phyloP scores from a whole-genome alignment of 2,888 invertebrate genomes.

The Chymomyza procnemis region DNA sequence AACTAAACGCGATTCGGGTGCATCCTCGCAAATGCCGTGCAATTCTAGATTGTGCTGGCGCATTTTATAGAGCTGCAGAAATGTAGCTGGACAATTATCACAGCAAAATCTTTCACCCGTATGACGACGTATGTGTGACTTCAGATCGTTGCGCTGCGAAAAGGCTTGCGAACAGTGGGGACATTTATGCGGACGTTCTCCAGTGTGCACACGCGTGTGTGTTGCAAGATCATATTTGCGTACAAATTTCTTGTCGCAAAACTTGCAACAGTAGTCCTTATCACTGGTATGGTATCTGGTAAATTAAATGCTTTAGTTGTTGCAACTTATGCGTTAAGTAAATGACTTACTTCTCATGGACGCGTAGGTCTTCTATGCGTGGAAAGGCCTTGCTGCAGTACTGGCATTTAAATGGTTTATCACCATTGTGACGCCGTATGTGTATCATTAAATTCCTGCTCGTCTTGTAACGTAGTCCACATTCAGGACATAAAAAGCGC shows the following conservation, averaged over 20 bases:
- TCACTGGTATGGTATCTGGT: conserved; percentile 78
- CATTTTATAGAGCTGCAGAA: conserved; percentile 77
- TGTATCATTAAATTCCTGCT: conserved; percentile 80
- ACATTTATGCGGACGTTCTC: conserved; percentile 80
- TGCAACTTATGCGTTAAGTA: neutral
- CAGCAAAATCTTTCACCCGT: conserved; percentile 80
- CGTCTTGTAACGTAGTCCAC: conserved; percentile 80
- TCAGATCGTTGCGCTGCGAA: conserved; percentile 80
- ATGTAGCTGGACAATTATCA: conserved; percentile 78
- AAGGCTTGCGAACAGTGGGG: conserved; percentile 80
- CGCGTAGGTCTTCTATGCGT: conserved; percentile 80
- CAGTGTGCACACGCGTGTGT: conserved; percentile 80
- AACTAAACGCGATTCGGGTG: conserved; percentile 71
- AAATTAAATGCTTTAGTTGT: neutral
- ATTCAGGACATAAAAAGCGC: conserved; percentile 80
- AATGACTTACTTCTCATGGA: conserved; percentile 79
- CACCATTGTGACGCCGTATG: conserved; percentile 80
- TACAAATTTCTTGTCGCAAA: conserved; percentile 76
- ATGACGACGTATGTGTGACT: conserved; percentile 80
- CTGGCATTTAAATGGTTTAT: conserved; percentile 81
- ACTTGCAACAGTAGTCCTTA: conserved; percentile 80
- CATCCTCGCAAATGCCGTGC: conserved; percentile 72
- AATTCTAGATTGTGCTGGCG: conserved; percentile 79
- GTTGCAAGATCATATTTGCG: conserved; percentile 80
- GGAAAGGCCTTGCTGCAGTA: conserved; percentile 81